These are phyloP conservation scores for Telmatherina bonti DNA, from an alignment of 2,797 vertebrate genomes.

Conservation along the genomic window DNA sequence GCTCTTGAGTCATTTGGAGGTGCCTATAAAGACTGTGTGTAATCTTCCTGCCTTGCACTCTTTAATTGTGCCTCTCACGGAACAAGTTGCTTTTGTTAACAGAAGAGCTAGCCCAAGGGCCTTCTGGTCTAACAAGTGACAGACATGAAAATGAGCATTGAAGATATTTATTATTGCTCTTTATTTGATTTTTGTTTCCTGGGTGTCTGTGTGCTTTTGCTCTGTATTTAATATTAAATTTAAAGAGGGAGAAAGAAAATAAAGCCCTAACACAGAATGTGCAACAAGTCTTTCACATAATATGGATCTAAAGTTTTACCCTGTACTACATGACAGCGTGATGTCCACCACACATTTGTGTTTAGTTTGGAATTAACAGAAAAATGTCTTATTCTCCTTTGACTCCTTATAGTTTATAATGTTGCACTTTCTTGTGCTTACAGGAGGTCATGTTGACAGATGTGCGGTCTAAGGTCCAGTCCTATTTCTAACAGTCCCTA, in stretches of 20 bases:
- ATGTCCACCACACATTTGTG: neutral
- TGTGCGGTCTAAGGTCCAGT: neutral
- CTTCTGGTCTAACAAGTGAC: constrained; percentile 27
- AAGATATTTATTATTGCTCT: constrained; percentile 1
- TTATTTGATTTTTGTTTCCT: neutral
- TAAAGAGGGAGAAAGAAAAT: neutral
- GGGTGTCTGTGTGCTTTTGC: neutral
- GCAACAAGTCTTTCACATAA: neutral
- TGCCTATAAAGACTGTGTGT: constrained; percentile 78
- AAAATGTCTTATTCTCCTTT: neutral
- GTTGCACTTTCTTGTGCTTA: neutral
- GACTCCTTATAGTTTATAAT: too few relatives aligned
- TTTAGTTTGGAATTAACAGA: neutral
- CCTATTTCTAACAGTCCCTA: neutral
- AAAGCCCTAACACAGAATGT: neutral
- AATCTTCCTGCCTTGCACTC: constrained; percentile 76
- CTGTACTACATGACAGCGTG: neutral
- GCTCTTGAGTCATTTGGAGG: constrained; percentile 81
- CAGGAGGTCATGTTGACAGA: neutral
- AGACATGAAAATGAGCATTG: constrained; percentile 11
- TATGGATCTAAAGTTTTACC: neutral
- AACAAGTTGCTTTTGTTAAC: constrained; percentile 78
- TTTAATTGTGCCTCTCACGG: constrained; percentile 75
- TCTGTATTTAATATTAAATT: neutral
- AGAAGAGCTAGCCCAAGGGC: constrained; percentile 55